Percentiles rank a stretch among this genome's conserved stretches.
These are phyloP conservation scores for Molorchus minor DNA, from an alignment of 2,888 invertebrate species.

Conservation along the genomic window DNA sequence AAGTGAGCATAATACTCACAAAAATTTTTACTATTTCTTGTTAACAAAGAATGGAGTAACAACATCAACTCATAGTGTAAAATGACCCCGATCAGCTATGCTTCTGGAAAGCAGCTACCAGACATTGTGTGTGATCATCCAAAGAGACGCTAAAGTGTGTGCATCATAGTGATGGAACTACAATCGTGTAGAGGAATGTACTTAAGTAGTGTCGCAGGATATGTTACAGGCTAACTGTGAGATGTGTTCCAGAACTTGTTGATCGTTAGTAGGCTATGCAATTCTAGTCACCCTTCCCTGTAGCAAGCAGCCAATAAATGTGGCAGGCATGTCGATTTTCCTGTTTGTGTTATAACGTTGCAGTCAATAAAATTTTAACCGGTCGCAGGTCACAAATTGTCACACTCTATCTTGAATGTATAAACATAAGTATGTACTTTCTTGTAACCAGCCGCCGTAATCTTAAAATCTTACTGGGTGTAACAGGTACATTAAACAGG, in stretches of 20 bases:
- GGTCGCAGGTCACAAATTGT: constrained; percentile 11
- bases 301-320: constrained; percentile 37
- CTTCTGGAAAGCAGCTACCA: constrained; percentile 46
- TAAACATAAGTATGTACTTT: constrained; percentile 8
- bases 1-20: constrained; percentile 34
- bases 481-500: constrained; percentile 21
- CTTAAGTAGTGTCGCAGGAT: constrained; percentile 20
- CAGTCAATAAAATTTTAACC: constrained; percentile 1
- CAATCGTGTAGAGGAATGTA: constrained; percentile 30
- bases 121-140: constrained; percentile 26
- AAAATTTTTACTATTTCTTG: constrained; percentile 16
- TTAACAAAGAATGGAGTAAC: constrained; percentile 27
- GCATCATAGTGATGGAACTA: constrained; percentile 24
- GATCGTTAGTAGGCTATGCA: constrained; percentile 51
- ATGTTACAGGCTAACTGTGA: constrained; percentile 30
- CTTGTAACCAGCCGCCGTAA: constrained; percentile 8
- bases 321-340: constrained; percentile 37
- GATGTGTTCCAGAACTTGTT: constrained; percentile 49
- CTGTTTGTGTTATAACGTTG: constrained; percentile 22
- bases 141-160: constrained; percentile 30
- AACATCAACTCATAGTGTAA: constrained; percentile 30
- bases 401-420: constrained; percentile 8
- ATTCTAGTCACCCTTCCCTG: constrained; percentile 51
- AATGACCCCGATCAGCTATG: constrained; percentile 40
- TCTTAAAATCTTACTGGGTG: constrained; percentile 25